Evolutionary conservation across 2,888 invertebrate species (phyloP), one percentile per base, ranked within the genome.

Genomic region (Ryuthela nishihirai): DNA sequence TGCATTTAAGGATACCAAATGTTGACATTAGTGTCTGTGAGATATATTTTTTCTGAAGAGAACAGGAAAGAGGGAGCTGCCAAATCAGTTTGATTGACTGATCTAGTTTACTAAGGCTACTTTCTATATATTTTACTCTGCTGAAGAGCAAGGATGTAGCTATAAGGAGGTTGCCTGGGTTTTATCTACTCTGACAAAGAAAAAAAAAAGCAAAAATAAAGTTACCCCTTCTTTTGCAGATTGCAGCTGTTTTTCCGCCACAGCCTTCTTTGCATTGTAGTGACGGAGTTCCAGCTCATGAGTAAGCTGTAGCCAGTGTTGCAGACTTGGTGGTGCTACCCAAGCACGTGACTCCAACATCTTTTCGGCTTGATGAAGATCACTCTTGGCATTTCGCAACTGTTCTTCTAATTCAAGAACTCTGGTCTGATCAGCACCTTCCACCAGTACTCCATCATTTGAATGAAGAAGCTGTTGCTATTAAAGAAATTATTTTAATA

Each of bases 241-340:
- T 71, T 85, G 84, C 63, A 94, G 77, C 72, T 93, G 92, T 70
- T 83, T 78, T 67, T 93, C 89, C 0, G 92, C 93, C 36, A 81
- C 77, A 64, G 83, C 80, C 73, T 87, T 87, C 76, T 95, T 94
- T 68, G 87, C 83, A 58, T 87, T 81, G 73, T 92, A 94, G 17
- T 87, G 79, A 67, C 87, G 83, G 75, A 90, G 88, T 76, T 99
- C 99, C 56, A 93, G 81, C 78, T 99, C 98, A 75, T 97, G 92
- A 0, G 97, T 98, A 44, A 93, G 79, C 73, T 98, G 94, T 15
- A 99, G 78, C 92, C 97, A 95, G 65, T 89, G 87, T 72, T 97
- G 97, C 5, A 98, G 78, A 2, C 88, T 88, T 1, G 83, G 79
- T 0, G 93, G 91, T 1, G 94, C 90, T 20, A 88, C 83, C 88